Base-by-base conservation (phyloP, 2,797 vertebrate genomes). In the Vespertilio murinus region DNA sequence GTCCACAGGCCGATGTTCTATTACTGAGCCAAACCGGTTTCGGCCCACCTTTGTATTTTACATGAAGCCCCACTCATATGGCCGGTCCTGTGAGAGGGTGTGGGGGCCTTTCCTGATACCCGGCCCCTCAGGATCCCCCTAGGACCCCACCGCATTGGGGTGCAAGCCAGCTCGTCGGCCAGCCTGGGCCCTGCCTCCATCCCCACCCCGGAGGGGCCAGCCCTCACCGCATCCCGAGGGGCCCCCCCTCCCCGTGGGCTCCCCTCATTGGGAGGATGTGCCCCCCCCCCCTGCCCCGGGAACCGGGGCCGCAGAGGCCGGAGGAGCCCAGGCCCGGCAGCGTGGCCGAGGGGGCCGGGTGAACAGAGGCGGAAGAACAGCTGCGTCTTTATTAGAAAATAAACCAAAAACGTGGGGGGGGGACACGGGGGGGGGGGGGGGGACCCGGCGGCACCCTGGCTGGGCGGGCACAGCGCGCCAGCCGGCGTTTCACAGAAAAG, bases 401-500 rank as follows among this genome's bases (percentile, higher is more conserved):
- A 93, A 97, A 96, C 70, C n/a, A 42, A 82, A 93, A 90, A 40
- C 16, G 30, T 73, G 23, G 12, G n/a, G 70, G 47, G 91, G 0
- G 6, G 85, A 78, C 47, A 59, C 12, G 25, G 56, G 14, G 4
- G 17, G 49, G 45, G 45, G 11, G 45, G 45, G 45, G 10, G 45
- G 45, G 45, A n/a, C n/a, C 42, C 8, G 42, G 42, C 42, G 45
- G 45, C 45, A 11, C 45, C 52, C n/a, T 22, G 80, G 82, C 47
- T 30, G 52, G 75, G 49, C 22, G 14, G 52, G 75, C 69, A 67
- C 10, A 2, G 95, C 96, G 98, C 97, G 97, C 94, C 91, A 98
- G 97, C 94, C 91, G 95, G 92, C 95, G 88, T 94, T 95, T 96
- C 92, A 95, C 97, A 97, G 82, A 98, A 98, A 98, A 97, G 96